phyloP scores from a whole-genome alignment of 2,797 vertebrate species.

The Fratercula arctica region DNA sequence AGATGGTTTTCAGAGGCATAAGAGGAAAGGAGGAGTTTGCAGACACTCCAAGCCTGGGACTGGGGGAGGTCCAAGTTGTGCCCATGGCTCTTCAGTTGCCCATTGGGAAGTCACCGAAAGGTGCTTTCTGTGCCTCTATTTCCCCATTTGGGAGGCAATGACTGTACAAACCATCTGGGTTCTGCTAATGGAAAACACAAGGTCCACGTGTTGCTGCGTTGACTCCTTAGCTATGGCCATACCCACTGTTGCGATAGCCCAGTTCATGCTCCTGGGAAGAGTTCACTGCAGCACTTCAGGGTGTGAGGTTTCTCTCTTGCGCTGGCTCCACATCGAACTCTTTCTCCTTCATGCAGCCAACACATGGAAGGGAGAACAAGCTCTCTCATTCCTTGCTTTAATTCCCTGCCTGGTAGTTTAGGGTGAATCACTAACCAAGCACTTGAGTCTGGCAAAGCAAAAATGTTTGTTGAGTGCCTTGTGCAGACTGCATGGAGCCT shows the following conservation, averaged over 20 bases:
- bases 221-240: neutral
- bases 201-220: neutral
- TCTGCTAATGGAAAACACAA: neutral
- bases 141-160: neutral
- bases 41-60: neutral
- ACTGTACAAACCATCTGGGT: neutral
- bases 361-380: neutral
- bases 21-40: neutral
- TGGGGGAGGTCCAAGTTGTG: neutral
- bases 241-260: neutral
- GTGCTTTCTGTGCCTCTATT: neutral
- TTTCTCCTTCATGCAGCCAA: neutral
- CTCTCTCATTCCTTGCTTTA: neutral
- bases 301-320: neutral
- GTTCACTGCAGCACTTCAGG: neutral
- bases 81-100: neutral
- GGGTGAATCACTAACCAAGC: slow-evolving; percentile 16
- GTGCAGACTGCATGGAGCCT: neutral
- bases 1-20: neutral
- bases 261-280: neutral
- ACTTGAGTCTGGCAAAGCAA: neutral
- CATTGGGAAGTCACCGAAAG: neutral
- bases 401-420: neutral
- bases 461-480: neutral
- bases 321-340: neutral